Percentiles rank a stretch among this genome's conserved stretches.
phyloP scores from a whole-genome alignment of 2,113 vertebrate genomes.

The Argyrosomus japonicus region DNA sequence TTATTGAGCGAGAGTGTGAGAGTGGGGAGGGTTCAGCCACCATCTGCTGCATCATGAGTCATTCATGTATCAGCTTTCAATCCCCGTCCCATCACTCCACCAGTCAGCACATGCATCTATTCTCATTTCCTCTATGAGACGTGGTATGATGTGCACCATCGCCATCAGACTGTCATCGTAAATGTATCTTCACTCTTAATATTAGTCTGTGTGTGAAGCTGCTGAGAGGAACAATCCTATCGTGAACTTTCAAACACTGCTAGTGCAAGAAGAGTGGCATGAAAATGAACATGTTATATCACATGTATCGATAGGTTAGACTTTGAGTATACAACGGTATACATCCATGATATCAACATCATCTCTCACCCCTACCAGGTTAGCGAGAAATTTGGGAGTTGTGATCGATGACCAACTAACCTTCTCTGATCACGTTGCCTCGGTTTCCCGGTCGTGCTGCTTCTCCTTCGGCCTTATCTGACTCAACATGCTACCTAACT shows the following conservation, averaged over 20 bases:
- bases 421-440: too few relatives aligned
- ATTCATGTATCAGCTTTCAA: constrained; percentile 50
- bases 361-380: too few relatives aligned
- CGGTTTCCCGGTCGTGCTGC: too few relatives aligned
- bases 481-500: too few relatives aligned
- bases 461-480: too few relatives aligned
- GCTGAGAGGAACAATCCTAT: constrained; percentile 1
- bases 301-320: not conserved
- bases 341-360: too few relatives aligned
- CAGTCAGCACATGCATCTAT: constrained; percentile 45
- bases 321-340: too few relatives aligned
- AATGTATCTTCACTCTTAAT: constrained; percentile 4
- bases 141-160: not conserved
- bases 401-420: too few relatives aligned
- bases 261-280: not conserved
- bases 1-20: constrained; percentile 35
- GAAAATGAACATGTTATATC: not conserved
- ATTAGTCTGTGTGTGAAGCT: constrained; percentile 1
- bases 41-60: constrained; percentile 54
- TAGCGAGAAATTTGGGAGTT: too few relatives aligned
- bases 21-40: constrained; percentile 37
- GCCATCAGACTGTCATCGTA: not conserved
- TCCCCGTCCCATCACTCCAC: constrained; percentile 30
- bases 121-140: constrained; percentile 24
- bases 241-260: not conserved